Evolutionary conservation across 2,888 invertebrate species (phyloP), one percentile per base, ranked within the genome.

Genomic region (Sturmia bella): DNA sequence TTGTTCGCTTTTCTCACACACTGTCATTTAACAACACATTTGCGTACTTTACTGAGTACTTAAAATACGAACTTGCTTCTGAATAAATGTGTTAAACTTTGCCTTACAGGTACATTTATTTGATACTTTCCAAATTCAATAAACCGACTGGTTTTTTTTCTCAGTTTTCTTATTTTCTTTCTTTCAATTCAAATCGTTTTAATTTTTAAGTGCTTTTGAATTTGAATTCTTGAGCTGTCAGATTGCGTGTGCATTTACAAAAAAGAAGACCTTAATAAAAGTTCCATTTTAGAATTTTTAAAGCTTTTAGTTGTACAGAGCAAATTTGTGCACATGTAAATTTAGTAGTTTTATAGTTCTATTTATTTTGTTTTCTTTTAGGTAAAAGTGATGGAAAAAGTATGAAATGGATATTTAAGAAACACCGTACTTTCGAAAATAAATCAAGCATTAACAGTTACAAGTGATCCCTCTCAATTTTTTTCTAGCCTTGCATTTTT

Each of bases 71-170:
- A n/a, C 11, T 27, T 61, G 70, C 37, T 59, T 32, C 24, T 57
- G 43, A 19, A n/a, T 15, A 50, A 43, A 19, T 56, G 73, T 63
- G 19, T 54, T 64, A 74, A 59, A 74, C 32, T 54, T 57, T 45
- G 24, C 45, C 74, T 64, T 78, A 45, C 56, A 74, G 69, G 52
- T 32, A 70, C n/a, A 57, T 52, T 63, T 63, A 43, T 70, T 37
- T 63, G 50, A 74, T 74, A 69, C 54, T 54, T 61, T 61, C 59
- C 45, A 57, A 74, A 74, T 81, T 73, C 81, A 81, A 77, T 77
- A 73, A 77, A 70, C 41, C 64, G 41, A 73, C 63, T 81, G 63
- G 37, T 57, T 74, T 70, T 68, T 3, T 3, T 39, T 63, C 45
- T 19, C 48, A 27, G 27, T 27, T 39, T 48, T 37, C 52, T 59